Percentiles rank a stretch among this genome's conserved stretches.
Evolutionary conservation across 2,797 vertebrate genomes (phyloP).

Genomic region (Chelmon rostratus): DNA sequence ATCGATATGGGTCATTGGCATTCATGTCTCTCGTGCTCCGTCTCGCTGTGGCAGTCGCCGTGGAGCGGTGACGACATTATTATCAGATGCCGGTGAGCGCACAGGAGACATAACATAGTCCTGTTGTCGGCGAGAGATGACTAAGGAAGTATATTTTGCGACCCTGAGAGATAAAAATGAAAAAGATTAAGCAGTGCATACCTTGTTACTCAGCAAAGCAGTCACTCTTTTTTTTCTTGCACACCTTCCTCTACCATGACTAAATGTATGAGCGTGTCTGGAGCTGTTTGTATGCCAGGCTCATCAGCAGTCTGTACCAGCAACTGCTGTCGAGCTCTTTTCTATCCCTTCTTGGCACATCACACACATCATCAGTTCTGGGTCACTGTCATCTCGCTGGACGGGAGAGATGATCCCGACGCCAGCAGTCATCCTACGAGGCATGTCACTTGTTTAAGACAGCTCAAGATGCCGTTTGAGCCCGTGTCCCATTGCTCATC

Average conservation of each 20-base stretch:
- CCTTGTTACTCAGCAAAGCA: slow-evolving; percentile 17
- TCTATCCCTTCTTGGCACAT: slow-evolving; percentile 57
- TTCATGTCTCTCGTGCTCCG: slow-evolving; percentile 33
- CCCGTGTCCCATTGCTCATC: slow-evolving; percentile 26
- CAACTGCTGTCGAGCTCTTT: slow-evolving; percentile 43
- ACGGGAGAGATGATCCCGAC: slow-evolving; percentile 43
- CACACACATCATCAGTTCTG: slow-evolving; percentile 54
- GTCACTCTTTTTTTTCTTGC: not conserved
- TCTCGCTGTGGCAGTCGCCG: slow-evolving; percentile 6
- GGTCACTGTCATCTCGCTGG: slow-evolving; percentile 58
- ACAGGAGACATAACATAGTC: slow-evolving; percentile 53
- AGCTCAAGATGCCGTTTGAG: slow-evolving; percentile 30
- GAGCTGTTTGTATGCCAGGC: slow-evolving; percentile 14
- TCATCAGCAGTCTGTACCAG: slow-evolving; percentile 53
- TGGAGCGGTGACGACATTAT: slow-evolving; percentile 39
- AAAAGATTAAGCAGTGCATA: slow-evolving; percentile 21
- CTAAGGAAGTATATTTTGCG: slow-evolving; percentile 35
- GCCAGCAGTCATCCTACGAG: slow-evolving; percentile 54
- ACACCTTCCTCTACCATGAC: not conserved
- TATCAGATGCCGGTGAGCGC: slow-evolving; percentile 43
- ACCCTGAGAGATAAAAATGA: slow-evolving; percentile 25
- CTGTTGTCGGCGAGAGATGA: slow-evolving; percentile 36
- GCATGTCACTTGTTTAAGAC: slow-evolving; percentile 38
- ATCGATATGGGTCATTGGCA: slow-evolving; percentile 53
- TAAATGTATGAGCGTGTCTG: slow-evolving; percentile 23